Evolutionary conservation across 2,888 invertebrate species (phyloP), one percentile per base, ranked within the genome.

Genomic region (Pinctada fucata): DNA sequence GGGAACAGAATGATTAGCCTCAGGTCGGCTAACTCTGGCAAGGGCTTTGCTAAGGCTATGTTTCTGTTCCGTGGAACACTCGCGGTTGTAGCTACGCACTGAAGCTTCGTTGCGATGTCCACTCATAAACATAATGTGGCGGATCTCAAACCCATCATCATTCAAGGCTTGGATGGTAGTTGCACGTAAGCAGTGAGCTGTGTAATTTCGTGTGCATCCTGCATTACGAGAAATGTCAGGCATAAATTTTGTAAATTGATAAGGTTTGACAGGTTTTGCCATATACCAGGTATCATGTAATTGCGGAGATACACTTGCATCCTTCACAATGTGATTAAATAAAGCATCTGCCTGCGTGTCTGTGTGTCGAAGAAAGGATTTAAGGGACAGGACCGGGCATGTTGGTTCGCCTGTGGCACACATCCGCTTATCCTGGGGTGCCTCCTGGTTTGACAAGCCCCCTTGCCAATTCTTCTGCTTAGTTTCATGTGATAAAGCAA

Each of bases 61-160:
- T 50, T 78, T 74, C 49, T 78, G 73, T 50, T 10, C n/a, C n/a
- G 78, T 74, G 31, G 72, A 72, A 52, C 72, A 72, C 13, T 72
- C 68, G n/a, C 78, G 49, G 63, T 48, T 72, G 65, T 78, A 78
- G 31, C 51, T 71, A 2, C 68, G 49, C 10, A 72, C 49, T n/a
- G 77, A 78, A 2, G 65, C 51, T 50, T 69, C 74, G 31, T 72
- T 72, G 10, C 64, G 51, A 52, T 78, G 78, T 4, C 58, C 73
- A 2, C 69, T 74, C 78, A 74, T 78, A 50, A 51, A 52, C 73
- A 78, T 78, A 1, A 69, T 69, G 47, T 74, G 68, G 16, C 78
- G 52, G 8, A 72, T 50, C 49, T 72, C 72, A 16, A 78, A 78
- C 2, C 74, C 70, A 50, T 52, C 74, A 47, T 78, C 78, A 63